phyloP scores from a whole-genome alignment of 2,797 vertebrate genomes.

The Hafferia zeledoni region DNA sequence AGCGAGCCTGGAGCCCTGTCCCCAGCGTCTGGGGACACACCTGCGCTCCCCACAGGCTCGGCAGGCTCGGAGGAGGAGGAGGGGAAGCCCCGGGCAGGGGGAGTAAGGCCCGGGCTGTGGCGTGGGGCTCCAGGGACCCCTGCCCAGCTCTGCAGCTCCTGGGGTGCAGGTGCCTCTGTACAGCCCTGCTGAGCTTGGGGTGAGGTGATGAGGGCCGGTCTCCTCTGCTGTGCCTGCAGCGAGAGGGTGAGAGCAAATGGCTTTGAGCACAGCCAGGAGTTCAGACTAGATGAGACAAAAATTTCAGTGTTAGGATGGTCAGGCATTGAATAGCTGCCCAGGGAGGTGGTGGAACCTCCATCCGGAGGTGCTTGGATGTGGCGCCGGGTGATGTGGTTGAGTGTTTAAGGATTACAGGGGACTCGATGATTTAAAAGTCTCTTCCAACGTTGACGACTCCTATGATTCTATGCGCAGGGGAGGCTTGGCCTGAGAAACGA shows the following conservation, averaged over 20 bases:
- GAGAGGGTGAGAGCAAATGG: neutral
- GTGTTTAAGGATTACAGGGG: neutral
- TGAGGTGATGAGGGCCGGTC: neutral
- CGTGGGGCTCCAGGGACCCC: neutral
- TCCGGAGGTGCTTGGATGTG: neutral
- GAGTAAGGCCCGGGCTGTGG: no score
- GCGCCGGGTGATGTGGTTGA: neutral
- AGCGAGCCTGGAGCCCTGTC: neutral
- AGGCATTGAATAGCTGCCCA: neutral
- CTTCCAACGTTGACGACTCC: neutral
- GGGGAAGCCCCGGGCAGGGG: no score
- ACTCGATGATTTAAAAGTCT: neutral
- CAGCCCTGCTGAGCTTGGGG: neutral
- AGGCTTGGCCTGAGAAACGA: neutral
- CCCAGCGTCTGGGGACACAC: neutral
- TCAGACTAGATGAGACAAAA: neutral
- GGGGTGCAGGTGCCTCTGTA: neutral
- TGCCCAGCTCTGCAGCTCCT: neutral
- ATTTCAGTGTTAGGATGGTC: no score
- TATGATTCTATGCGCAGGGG: neutral
- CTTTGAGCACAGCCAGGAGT: no score
- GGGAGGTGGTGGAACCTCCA: neutral
- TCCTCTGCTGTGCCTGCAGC: neutral
- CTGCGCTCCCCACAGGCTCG: neutral
- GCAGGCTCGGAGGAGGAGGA: rapidly evolving